phyloP scores from a whole-genome alignment of 2,797 vertebrate species.

The Sebastiscus tertius region DNA sequence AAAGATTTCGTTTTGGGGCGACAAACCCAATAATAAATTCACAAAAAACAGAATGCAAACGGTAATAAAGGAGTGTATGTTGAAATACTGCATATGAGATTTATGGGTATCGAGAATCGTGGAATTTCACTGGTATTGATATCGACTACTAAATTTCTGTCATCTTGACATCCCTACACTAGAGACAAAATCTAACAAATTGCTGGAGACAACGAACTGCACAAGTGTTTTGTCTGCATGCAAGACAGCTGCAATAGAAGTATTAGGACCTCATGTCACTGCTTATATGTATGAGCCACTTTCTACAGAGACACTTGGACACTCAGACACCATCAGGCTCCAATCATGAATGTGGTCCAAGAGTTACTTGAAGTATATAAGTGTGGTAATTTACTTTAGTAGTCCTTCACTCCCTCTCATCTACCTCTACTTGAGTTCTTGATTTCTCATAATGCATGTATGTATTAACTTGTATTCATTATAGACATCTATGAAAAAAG shows the following conservation, averaged over 20 bases:
- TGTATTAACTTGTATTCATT: neutral
- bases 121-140: neutral
- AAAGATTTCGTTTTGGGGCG: neutral
- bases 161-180: neutral
- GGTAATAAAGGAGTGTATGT: neutral
- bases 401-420: neutral
- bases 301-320: neutral
- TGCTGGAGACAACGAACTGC: neutral
- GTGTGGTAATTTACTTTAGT: neutral
- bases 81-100: neutral
- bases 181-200: neutral
- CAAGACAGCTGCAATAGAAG: neutral
- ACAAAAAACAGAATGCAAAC: neutral
- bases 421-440: neutral
- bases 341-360: neutral
- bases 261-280: neutral
- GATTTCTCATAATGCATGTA: neutral
- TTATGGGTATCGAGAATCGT: neutral
- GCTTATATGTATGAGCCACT: neutral
- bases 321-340: neutral
- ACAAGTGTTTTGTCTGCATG: neutral
- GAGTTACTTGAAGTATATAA: neutral
- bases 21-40: neutral
- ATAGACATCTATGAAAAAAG: neutral
- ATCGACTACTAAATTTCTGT: neutral